Evolutionary conservation across 2,888 invertebrate species (phyloP), one percentile per base, ranked within the genome.

Genomic region (Cryptocephalus primarius): DNA sequence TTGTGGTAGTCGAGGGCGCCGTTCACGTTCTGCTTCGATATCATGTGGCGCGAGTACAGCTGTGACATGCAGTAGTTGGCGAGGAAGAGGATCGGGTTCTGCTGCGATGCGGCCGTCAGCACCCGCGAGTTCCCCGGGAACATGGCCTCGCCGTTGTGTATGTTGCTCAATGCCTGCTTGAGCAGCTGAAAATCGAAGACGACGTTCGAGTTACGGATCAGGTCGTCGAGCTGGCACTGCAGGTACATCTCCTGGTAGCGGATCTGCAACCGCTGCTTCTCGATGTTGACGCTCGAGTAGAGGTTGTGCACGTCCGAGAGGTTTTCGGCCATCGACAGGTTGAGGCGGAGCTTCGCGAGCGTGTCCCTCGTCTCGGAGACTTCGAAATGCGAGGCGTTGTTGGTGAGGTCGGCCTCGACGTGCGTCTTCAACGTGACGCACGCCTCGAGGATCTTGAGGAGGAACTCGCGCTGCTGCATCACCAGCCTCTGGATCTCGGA

Each of bases 41-140:
- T 65, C 32, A 81, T 74, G 60, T 80, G 80, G 40, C 82, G 75
- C 48, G 81, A 79, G 65, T 82, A 83, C 49, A 85, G 66, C 63
- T 82, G 83, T 12, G 82, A 82, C 76, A 83, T 80, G 67, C 85
- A 86, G 64, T 85, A 85, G 65, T 86, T 86, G 45, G 83, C 83
- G 50, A 86, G 73, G 61, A 85, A 78, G 53, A 85, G 70, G 39
- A 84, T 77, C 8, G 84, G 83, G 62, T 85, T 83, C 56, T 80
- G 79, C 51, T 78, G 75, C 33, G 70, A 52, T 1, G 70, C 51
- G 3, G 59, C 51, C 41, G 66, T 56, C 48, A 31, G 12, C 63
- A 49, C n/a, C 62, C 51, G 55, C 71, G 57, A 55, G 65, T 42
- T 74, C 68, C 51, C 48, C 4, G 51, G 48, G 12, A 45, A 52